These are phyloP conservation scores for Nicator chloris DNA, from an alignment of 2,113 vertebrate genomes.

Conservation along the genomic window DNA sequence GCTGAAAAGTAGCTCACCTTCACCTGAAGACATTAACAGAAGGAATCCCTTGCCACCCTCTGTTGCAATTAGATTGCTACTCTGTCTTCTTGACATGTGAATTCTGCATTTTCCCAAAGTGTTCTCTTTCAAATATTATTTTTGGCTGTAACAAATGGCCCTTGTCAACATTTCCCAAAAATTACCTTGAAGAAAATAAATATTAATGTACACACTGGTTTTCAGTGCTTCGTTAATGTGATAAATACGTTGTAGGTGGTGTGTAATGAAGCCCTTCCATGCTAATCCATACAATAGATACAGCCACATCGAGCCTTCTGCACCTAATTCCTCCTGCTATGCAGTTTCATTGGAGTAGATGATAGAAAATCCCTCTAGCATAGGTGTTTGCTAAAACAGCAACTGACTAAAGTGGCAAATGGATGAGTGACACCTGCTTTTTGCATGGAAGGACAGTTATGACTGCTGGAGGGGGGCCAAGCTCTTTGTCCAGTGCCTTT, in stretches of 20 bases:
- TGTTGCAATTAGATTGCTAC: not conserved
- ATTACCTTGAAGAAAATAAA: not conserved
- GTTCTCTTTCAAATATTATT: not conserved
- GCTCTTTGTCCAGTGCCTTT: not conserved
- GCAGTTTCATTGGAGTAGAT: not conserved
- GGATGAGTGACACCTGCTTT: not conserved
- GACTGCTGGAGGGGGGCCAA: not conserved
- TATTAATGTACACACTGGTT: not conserved
- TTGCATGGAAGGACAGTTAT: not conserved
- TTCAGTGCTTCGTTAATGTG: not conserved
- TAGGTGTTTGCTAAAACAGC: not conserved
- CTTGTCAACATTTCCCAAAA: not conserved
- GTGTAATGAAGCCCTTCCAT: not conserved
- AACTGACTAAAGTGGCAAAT: not conserved
- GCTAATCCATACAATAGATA: not conserved
- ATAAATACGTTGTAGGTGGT: not conserved
- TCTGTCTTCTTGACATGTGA: not conserved
- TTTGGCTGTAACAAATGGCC: not conserved
- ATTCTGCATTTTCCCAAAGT: not conserved
- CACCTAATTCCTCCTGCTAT: not conserved
- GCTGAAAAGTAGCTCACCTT: not conserved
- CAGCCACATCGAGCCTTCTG: not conserved
- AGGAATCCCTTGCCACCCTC: not conserved
- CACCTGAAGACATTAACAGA: not conserved
- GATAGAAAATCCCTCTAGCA: not conserved